These are phyloP conservation scores for Sigmodon hispidus DNA, from an alignment of 2,113 vertebrate species.

Conservation along the genomic window DNA sequence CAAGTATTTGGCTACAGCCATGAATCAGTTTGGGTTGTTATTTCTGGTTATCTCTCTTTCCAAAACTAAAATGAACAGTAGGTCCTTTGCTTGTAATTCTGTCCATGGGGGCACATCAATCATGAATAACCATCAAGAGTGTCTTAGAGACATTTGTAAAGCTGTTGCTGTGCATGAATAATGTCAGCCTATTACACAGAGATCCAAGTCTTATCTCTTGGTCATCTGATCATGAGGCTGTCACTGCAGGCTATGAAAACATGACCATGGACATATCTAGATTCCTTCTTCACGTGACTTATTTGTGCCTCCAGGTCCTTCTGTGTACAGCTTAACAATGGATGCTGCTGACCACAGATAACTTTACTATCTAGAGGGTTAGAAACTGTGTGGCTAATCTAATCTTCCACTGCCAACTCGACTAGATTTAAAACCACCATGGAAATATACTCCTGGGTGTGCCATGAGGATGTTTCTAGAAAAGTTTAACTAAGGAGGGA, in stretches of 20 bases:
- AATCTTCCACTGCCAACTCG: not conserved
- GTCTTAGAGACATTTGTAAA: not conserved
- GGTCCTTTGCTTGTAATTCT: not conserved
- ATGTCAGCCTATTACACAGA: not conserved
- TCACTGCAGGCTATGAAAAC: not conserved
- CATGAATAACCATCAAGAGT: not conserved
- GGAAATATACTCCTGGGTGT: not conserved
- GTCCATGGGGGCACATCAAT: not conserved
- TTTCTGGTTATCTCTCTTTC: not conserved
- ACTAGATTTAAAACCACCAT: too few species aligned
- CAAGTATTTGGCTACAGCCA: not conserved
- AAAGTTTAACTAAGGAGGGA: not conserved
- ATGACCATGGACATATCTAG: fast-evolving
- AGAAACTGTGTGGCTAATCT: not conserved
- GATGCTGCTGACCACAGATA: not conserved
- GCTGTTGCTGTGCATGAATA: not conserved
- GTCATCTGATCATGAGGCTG: not conserved
- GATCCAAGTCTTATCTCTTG: not conserved
- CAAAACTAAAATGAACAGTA: not conserved
- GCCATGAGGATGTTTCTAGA: not conserved
- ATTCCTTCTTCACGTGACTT: not conserved
- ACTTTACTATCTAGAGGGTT: not conserved
- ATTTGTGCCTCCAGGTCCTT: not conserved
- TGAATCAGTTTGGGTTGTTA: not conserved
- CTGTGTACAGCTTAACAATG: not conserved